Evolutionary conservation across 2,888 invertebrate genomes (phyloP), one percentile per base, ranked within the genome.

Genomic region (Drosophila quinaria): DNA sequence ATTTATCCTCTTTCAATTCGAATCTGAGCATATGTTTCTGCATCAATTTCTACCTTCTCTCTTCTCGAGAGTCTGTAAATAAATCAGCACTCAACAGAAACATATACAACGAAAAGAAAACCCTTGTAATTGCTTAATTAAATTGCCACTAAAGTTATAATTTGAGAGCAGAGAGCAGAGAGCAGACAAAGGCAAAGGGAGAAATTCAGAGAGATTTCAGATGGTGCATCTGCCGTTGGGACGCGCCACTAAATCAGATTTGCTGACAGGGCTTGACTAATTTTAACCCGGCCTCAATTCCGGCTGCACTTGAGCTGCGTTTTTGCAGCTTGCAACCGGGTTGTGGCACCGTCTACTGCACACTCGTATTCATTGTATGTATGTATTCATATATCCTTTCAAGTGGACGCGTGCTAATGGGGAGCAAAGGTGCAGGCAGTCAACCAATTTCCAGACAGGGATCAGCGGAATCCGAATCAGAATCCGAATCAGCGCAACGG

Each of bases 221-320:
- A 39, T 60, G 42, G 55, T 69, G 76, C 90, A 90, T 88, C 88
- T 90, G 90, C 79, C 54, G 56, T 58, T 59, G 59, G 60, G 66
- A 51, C 44, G 66, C 70, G 61, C n/a, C 75, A 82, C 75, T 91
- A 91, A 91, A 91, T 91, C 90, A 86, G 90, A 90, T 90, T 90
- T 90, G 89, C 74, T 87, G 91, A 91, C 91, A 91, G 80, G 74
- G 82, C 85, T 77, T 70, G 63, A 90, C 91, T 89, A 91, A 91
- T 91, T 91, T 87, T 83, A 90, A 88, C 80, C 77, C 75, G 76
- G 70, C 71, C 56, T 70, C 82, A 68, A 78, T 81, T 80, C 73
- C 66, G 72, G 52, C 56, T 59, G 72, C 84, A 84, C 87, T 90
- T 82, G 83, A 79, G 69, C 55, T 66, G 31, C 17, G 58, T 70